phyloP scores from a whole-genome alignment of 2,113 vertebrate genomes.

The Myocastor coypus region DNA sequence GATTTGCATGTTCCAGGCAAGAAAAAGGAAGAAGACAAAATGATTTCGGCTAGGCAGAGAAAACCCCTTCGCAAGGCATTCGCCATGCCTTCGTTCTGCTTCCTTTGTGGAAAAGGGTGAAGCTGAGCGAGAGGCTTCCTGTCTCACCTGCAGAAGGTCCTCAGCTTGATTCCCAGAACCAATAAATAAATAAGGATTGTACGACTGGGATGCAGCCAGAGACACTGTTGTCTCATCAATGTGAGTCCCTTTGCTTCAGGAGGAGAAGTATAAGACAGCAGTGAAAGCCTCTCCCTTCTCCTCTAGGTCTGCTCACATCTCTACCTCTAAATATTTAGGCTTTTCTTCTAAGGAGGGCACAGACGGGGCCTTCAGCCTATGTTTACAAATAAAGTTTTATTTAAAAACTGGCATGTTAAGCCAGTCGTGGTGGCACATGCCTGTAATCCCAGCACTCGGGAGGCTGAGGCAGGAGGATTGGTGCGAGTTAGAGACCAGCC shows the following conservation, averaged over 20 bases:
- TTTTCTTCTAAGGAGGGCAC: neutral
- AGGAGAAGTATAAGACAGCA: no score
- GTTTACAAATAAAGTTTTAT: conserved; percentile 47
- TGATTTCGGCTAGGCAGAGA: neutral
- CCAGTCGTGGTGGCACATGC: no score
- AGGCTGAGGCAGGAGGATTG: no score
- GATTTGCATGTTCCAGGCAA: neutral
- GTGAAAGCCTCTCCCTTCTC: neutral
- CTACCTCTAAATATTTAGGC: neutral
- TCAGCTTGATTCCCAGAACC: neutral
- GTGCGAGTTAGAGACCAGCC: no score
- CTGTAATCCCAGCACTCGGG: no score
- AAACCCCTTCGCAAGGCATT: neutral
- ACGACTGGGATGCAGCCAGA: neutral
- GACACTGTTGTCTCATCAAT: neutral
- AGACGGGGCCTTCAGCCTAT: neutral
- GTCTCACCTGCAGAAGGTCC: no score
- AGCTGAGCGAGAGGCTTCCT: neutral
- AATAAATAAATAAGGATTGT: neutral
- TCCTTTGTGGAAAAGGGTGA: neutral
- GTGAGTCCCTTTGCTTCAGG: neutral
- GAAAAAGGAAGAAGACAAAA: neutral
- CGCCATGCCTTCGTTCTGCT: neutral
- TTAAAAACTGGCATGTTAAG: neutral
- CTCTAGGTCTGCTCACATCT: neutral